phyloP scores from a whole-genome alignment of 1,140 invertebrate species.

The Eriosoma lanigerum region DNA sequence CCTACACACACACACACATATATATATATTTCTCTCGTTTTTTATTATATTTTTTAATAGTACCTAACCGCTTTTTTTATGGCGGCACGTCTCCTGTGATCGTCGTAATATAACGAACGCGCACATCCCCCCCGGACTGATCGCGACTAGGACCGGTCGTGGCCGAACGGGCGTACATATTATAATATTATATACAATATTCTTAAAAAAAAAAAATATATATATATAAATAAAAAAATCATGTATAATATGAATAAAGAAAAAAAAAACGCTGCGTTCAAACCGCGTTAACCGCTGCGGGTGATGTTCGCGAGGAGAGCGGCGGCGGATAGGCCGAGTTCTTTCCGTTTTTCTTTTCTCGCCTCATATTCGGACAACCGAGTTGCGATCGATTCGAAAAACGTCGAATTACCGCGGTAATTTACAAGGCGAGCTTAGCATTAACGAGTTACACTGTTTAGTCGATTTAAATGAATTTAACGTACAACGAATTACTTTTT shows the following conservation, averaged over 20 bases:
- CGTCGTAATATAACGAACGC: slow-evolving; percentile 29
- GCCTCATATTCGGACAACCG: no score
- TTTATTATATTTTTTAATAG: slow-evolving; percentile 16
- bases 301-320: neutral
- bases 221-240: no score
- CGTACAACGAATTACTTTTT: no score
- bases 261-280: neutral
- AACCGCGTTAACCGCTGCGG: neutral
- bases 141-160: neutral
- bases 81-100: slow-evolving; percentile 49
- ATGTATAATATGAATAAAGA: no score
- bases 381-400: no score
- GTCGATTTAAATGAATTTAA: no score
- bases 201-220: neutral
- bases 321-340: no score
- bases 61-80: slow-evolving; percentile 44
- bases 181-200: neutral
- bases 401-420: no score
- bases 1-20: slow-evolving; percentile 39
- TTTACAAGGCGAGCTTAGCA: no score
- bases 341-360: no score
- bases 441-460: no score
- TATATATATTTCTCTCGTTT: neutral
- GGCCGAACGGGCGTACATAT: neutral
- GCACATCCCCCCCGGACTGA: neutral